Evolutionary conservation across 2,888 invertebrate genomes (phyloP).

Genomic region (Ecdyonurus torrentis): DNA sequence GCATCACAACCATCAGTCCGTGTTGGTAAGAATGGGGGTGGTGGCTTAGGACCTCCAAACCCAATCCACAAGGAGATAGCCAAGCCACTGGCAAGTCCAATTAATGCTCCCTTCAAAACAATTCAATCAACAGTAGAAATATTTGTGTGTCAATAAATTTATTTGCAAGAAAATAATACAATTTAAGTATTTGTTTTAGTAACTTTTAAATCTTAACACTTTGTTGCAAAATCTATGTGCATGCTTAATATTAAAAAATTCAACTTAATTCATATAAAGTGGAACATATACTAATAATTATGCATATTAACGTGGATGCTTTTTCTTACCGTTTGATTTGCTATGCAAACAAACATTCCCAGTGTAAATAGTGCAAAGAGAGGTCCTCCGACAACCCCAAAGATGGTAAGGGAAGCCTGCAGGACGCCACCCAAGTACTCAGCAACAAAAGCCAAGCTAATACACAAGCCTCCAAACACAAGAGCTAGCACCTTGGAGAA

Average conservation of each 20-base stretch:
- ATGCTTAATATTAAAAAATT: too few relatives aligned
- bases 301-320: too few relatives aligned
- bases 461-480: conserved; percentile 53
- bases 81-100: conserved; percentile 46
- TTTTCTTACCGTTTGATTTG: conserved; percentile 48
- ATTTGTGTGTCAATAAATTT: neutral
- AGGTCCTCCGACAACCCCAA: conserved; percentile 77
- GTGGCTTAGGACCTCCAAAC: conserved; percentile 61
- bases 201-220: too few relatives aligned
- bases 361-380: conserved; percentile 69
- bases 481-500: conserved; percentile 45
- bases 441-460: conserved; percentile 68
- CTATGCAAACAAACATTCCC: conserved; percentile 62
- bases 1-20: conserved; percentile 38
- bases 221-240: too few relatives aligned
- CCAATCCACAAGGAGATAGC: conserved; percentile 64
- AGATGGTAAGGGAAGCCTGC: conserved; percentile 72
- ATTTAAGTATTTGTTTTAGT: too few relatives aligned
- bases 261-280: too few relatives aligned
- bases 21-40: conserved; percentile 35
- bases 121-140: neutral
- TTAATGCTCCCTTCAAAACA: conserved; percentile 42
- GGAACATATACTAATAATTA: too few relatives aligned
- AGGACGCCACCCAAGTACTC: conserved; percentile 70
- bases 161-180: neutral